Percentiles rank a stretch among this genome's conserved stretches.
Conservation (phyloP, 2,888 invertebrate genomes). For the Mesorhabditis sp. region DNA sequence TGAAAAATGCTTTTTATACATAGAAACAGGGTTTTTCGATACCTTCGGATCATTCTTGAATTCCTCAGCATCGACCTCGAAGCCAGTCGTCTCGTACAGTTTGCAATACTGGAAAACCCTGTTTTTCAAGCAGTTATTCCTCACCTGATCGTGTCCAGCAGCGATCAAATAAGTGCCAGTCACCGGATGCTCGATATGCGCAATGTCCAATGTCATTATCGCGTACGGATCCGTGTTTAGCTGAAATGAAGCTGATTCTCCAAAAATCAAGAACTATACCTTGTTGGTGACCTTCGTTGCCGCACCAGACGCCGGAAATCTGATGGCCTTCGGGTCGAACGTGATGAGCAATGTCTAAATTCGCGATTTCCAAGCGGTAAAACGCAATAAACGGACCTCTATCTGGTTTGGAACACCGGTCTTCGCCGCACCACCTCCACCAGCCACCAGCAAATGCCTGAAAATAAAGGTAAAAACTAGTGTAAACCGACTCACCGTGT, state of each 20-base stretch:
- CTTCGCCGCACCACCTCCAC: constrained; percentile 92
- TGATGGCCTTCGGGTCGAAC: not conserved
- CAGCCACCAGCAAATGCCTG: constrained; percentile 78
- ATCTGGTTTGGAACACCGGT: constrained; percentile 96
- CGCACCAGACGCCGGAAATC: not conserved
- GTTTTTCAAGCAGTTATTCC: constrained; percentile 4
- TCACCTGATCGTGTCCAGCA: constrained; percentile 50
- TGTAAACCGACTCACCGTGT: constrained; percentile 2
- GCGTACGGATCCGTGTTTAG: constrained; percentile 42
- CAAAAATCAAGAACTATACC: not conserved
- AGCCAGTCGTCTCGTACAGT: constrained; percentile 42
- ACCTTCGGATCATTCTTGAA: constrained; percentile 15
- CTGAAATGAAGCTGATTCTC: constrained; percentile 17
- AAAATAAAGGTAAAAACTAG: not conserved
- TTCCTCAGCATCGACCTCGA: constrained; percentile 20
- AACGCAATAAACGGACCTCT: constrained; percentile 60
- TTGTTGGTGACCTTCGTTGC: constrained; percentile 1
- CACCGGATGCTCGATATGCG: constrained; percentile 19
- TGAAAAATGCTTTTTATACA: not conserved
- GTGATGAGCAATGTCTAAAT: constrained; percentile 7
- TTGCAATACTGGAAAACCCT: constrained; percentile 37
- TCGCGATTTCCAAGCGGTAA: too few species aligned
- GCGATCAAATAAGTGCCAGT: constrained; percentile 45
- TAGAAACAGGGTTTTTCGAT: constrained; percentile 13
- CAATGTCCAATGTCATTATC: constrained; percentile 56